A percentile compares a stretch with the other conserved stretches of the same genome.
Conservation (phyloP, 2,888 invertebrate species). For the Drosophila neonasuta region DNA sequence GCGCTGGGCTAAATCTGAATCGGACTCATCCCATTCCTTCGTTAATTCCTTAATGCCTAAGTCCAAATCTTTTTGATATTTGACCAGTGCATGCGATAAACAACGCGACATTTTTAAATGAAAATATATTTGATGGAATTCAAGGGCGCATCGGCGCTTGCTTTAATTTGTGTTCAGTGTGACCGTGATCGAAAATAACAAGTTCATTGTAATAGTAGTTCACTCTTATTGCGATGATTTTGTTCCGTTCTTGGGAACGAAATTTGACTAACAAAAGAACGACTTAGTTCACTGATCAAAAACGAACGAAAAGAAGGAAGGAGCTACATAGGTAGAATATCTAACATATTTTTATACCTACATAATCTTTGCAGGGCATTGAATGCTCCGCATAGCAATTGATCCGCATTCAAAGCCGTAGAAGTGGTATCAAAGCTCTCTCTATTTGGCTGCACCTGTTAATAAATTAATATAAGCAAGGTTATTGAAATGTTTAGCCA, state of each 20-base stretch:
- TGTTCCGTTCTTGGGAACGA: too few relatives aligned
- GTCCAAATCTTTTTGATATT: constrained; percentile 32
- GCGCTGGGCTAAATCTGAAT: neutral
- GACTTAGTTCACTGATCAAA: too few relatives aligned
- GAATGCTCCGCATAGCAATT: constrained; percentile 27
- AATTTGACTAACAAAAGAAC: too few relatives aligned
- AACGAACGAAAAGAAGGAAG: too few relatives aligned
- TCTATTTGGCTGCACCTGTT: constrained; percentile 32
- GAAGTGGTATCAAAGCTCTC: constrained; percentile 1
- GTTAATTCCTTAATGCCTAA: neutral
- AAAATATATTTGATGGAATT: neutral
- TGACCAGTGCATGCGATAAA: constrained; percentile 20
- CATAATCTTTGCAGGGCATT: constrained; percentile 43
- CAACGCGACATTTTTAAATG: constrained; percentile 22
- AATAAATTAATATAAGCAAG: constrained; percentile 3
- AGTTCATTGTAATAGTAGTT: too few relatives aligned
- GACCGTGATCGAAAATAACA: constrained; percentile 8
- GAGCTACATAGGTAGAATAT: too few relatives aligned
- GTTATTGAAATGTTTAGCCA: constrained; percentile 13
- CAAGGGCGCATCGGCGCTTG: neutral
- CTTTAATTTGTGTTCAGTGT: constrained; percentile 13
- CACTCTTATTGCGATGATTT: too few relatives aligned
- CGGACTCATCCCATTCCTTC: constrained; percentile 6
- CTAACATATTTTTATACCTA: constrained; percentile 13
- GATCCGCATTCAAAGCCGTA: constrained; percentile 30